Base-by-base conservation (phyloP, 2,888 invertebrate species). In the Oasisia sp. region DNA sequence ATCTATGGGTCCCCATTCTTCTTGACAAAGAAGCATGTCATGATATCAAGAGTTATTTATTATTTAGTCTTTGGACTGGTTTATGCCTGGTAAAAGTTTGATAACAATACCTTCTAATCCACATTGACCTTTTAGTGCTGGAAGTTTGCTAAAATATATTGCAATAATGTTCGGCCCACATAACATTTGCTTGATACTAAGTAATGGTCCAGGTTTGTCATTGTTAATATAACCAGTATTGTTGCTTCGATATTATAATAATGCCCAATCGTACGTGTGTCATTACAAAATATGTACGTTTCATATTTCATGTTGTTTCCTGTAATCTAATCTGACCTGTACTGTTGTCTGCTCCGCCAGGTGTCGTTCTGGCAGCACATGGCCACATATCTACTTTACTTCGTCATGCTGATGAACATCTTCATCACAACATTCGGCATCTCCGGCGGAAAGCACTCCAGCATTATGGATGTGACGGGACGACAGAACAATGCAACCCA, bases 351-450 rank as follows among this genome's bases (percentile, higher is more conserved):
- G 32, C 91, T 89, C 89, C 92, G 91, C 11, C 91, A 92, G 89
- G 93, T 94, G 45, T 93, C 94, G n/a, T 94, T 94, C 94, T 94
- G 94, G 94, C 94, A 94, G 90, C 94, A 94, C 93, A 93, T 94
- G 93, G 94, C 94, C 91, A 94, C 94, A 91, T 94, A 94, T 92
- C 94, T 94, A n/a, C 94, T 94, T 92, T 94, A 94, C 93, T 94
- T 94, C 92, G 93, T 94, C 91, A 93, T 93, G 93, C 93, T 94
- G 19, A 93, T 94, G 93, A 94, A 94, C 92, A 93, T 94, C 91
- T 94, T 94, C 93, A 94, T 94, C 93, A 94, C 94, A 32, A 94
- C 94, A 32, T 94, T 94, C 92, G 94, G 94, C 91, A 94, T 94
- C 89, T 94, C 94, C 45, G 94, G 94, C 32, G 94, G 94, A 27